Percentiles rank a stretch among this genome's conserved stretches.
Evolutionary conservation across 30 jellyfish, hydroid and myxozoan genomes (phyloP).

Genomic region (Hydractinia symbiolongicarpus): DNA sequence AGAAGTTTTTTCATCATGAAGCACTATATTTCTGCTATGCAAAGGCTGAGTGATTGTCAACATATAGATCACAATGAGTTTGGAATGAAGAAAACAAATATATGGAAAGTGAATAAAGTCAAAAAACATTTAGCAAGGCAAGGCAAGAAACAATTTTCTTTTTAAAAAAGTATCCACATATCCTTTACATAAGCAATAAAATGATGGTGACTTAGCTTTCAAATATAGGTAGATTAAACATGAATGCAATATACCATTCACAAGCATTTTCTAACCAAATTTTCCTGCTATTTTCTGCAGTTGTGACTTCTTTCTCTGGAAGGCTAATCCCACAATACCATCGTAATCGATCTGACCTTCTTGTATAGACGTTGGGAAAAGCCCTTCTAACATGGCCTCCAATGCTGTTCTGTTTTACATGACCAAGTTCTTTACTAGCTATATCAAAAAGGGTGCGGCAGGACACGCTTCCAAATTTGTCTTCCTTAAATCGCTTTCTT

Average conservation of each 20-base stretch:
- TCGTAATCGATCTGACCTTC: slow-evolving; percentile 75
- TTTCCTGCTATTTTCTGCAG: neutral
- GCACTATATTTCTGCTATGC: no score
- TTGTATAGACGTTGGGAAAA: slow-evolving; percentile 54
- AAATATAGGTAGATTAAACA: neutral
- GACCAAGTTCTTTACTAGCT: slow-evolving; percentile 26
- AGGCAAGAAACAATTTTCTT: neutral
- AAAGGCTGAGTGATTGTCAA: no score
- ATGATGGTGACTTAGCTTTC: neutral
- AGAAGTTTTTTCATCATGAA: no score
- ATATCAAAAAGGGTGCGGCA: neutral
- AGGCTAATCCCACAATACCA: slow-evolving; percentile 84
- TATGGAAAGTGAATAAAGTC: no score
- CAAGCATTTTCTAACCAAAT: slow-evolving; percentile 12
- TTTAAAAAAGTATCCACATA: neutral
- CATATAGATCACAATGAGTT: no score
- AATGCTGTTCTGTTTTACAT: slow-evolving; percentile 48
- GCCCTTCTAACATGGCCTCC: slow-evolving; percentile 55
- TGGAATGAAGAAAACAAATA: no score
- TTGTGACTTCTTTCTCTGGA: slow-evolving; percentile 9
- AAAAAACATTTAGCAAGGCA: no score
- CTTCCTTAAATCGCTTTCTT: slow-evolving; percentile 1
- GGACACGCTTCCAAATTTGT: slow-evolving; percentile 9
- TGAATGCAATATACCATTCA: neutral
- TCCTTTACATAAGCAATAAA: neutral